Base-by-base conservation (phyloP, 2,797 vertebrate genomes). In the Phrynocephalus guinanensis region DNA sequence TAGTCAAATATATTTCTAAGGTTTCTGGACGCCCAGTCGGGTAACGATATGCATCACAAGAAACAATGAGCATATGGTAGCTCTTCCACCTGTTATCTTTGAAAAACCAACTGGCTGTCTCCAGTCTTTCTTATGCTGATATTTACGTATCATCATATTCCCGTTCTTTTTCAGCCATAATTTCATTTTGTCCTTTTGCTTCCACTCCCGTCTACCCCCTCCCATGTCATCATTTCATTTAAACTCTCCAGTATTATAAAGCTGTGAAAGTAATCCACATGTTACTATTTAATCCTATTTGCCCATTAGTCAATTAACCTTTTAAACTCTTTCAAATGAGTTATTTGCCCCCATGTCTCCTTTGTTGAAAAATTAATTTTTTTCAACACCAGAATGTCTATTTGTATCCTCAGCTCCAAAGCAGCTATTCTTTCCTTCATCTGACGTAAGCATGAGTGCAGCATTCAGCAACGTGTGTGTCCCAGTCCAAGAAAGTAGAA, bases 41-140 rank as follows among this genome's bases (percentile, higher is more conserved):
- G 6, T 83, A 33, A n/a, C 3, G 18, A n/a, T 83, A 72, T n/a
- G 52, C 48, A 22, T 20, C 5, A n/a, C 33, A 77, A 68, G n/a
- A 22, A 67, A 26, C 24, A 30, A 70, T 26, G 13, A 48, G 16
- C 68, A n/a, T 68, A 18, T 56, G 18, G 63, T 10, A 68, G 20
- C 22, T 22, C 3, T 75, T 63, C 48, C 13, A 68, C 28, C 24
- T 67, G 9, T 56, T 6, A 16, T 3, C 0, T 7, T 18, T 9
- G 6, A 48, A 48, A 82, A 66, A 73, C 8, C 3, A 18, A 63
- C 16, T 63, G 60, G 79, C 38, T 60, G 7, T 83, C 38, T 63
- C 16, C 88, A 91, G 91, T 63, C 83, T 91, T 93, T 94, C 52
- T 33, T 84, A 88, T 80, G 82, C 86, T 90, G 86, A 80, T 28